These are phyloP conservation scores for Stylophora pistillata DNA, from an alignment of 64 coral and sea anemone species.

Conservation along the genomic window DNA sequence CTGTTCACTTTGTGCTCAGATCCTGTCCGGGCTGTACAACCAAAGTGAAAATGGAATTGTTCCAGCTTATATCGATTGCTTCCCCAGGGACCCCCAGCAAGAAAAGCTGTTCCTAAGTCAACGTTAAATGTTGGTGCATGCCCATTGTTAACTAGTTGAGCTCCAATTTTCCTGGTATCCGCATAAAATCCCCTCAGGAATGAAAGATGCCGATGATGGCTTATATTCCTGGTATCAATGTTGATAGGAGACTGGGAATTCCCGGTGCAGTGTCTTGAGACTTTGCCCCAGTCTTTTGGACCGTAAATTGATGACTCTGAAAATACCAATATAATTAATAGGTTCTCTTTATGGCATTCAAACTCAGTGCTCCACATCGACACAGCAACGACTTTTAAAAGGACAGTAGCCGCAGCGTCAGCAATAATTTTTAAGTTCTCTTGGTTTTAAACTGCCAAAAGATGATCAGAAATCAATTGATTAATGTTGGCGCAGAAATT, in stretches of 20 bases:
- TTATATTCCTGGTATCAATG: neutral
- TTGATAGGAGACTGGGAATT: slow-evolving; percentile 37
- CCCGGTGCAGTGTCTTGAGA: neutral
- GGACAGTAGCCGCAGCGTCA: too few relatives aligned
- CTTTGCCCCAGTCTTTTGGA: neutral
- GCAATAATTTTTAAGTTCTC: too few relatives aligned
- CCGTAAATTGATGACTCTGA: neutral
- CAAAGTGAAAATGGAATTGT: slow-evolving; percentile 52
- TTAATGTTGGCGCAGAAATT: too few relatives aligned
- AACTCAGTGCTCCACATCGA: too few relatives aligned
- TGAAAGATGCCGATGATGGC: neutral
- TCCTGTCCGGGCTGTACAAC: neutral
- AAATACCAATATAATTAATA: too few relatives aligned
- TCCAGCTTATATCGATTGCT: neutral
- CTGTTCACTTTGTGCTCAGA: slow-evolving; percentile 43
- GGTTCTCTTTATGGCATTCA: too few relatives aligned
- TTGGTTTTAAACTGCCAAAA: too few relatives aligned
- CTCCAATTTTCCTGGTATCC: neutral
- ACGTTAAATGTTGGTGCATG: neutral
- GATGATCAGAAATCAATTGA: too few relatives aligned
- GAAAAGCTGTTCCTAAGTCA: neutral
- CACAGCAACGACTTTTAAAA: too few relatives aligned
- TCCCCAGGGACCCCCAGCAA: slow-evolving; percentile 1
- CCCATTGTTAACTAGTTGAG: slow-evolving; percentile 1
- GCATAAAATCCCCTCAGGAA: neutral